Base-by-base conservation (phyloP, 2,113 vertebrate genomes). In the Colossoma macropomum region DNA sequence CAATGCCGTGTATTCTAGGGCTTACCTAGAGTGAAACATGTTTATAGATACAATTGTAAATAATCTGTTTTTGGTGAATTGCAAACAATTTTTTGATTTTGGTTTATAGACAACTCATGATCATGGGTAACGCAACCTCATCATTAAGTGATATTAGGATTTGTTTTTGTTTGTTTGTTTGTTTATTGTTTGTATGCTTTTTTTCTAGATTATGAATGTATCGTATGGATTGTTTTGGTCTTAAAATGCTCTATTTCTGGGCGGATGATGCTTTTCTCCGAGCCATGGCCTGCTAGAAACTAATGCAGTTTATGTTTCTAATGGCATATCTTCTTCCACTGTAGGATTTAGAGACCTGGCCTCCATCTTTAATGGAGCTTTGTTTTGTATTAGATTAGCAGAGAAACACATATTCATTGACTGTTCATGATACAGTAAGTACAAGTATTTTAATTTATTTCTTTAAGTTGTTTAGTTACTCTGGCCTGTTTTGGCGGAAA, bases 31-130 rank as follows among this genome's bases (percentile, higher is more conserved):
- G 56, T 65, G 17, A 52, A 74, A 74, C 62, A 13, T 76, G 54
- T 77, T 70, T 59, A 77, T 77, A 77, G 34, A 45, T 70, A 70
- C 56, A 71, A 77, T 23, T 83, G 81, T 83, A 83, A 77, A 83
- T 83, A 77, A 30, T 19, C n/a, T 62, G 34, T 30, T 60, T 76
- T 28, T 7, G 30, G 28, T 50, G 9, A 15, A 0, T 10, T 5
- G 28, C 12, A 74, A 17, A 41, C n/a, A 25, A 27, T 12, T 60
- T 19, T 56, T n/a, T n/a, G 21, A n/a, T 75, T 66, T 76, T 48
- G 27, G 25, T 60, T 69, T 7, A 45, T 45, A 25, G 68, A 41
- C 23, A 10, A 41, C 32, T 70, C 34, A n/a, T 34, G 30, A 54
- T 23, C 28, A 12, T 9, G 25, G 59, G 38, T 23, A 28, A 56